phyloP scores from a whole-genome alignment of 2,113 vertebrate species.

The Siphamia tubifer region DNA sequence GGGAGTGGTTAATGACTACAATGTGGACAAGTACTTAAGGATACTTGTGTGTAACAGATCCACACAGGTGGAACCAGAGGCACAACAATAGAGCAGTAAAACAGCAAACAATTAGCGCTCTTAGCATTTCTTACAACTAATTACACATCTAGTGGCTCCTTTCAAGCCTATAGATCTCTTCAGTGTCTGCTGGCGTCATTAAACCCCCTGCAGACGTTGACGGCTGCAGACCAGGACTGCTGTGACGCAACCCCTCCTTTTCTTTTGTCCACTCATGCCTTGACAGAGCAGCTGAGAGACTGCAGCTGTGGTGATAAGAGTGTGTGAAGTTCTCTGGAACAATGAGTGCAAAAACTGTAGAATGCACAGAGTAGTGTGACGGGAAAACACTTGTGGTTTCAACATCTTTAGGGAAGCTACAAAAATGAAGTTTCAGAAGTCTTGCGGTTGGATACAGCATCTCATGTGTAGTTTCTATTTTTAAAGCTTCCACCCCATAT shows the following conservation, averaged over 20 bases:
- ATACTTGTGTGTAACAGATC: not conserved
- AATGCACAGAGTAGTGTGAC: not conserved
- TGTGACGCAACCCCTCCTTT: constrained; percentile 21
- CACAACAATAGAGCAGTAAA: not conserved
- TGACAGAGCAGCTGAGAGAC: not conserved
- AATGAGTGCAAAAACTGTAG: constrained; percentile 3
- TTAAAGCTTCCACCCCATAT: constrained; percentile 59
- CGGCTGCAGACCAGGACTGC: not conserved
- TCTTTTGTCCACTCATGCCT: constrained; percentile 14
- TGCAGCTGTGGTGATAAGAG: constrained; percentile 28
- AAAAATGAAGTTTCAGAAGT: not conserved
- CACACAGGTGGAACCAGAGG: not conserved
- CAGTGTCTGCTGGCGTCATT: constrained; percentile 26
- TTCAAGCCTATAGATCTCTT: not conserved
- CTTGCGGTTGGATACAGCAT: not conserved
- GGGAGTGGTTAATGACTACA: not conserved
- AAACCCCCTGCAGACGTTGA: not conserved
- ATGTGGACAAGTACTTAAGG: not conserved
- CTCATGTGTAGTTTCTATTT: constrained; percentile 57
- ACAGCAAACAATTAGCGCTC: not conserved
- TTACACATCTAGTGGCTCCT: not conserved
- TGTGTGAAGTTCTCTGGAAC: not conserved
- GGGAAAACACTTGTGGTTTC: constrained; percentile 3
- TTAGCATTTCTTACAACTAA: not conserved
- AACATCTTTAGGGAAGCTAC: not conserved